Conservation (phyloP, 2,113 vertebrate species). For the Otocyon megalotis region DNA sequence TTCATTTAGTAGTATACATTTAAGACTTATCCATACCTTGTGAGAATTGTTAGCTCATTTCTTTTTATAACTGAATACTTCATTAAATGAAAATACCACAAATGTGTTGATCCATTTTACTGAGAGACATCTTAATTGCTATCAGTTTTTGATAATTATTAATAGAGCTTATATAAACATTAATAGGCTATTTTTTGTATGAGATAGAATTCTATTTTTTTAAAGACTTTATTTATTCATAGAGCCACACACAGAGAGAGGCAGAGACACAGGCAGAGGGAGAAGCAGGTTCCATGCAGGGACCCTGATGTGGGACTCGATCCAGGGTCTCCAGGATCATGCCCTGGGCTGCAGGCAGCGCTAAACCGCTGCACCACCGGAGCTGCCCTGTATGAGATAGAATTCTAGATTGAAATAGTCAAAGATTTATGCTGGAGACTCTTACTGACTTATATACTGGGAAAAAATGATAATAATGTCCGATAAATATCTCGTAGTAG, state of each 20-base stretch:
- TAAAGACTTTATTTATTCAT: too few relatives aligned
- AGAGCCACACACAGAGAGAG: too few relatives aligned
- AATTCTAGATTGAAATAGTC: not conserved
- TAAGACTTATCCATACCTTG: not conserved
- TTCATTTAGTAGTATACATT: not conserved
- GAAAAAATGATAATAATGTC: not conserved
- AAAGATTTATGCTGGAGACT: not conserved
- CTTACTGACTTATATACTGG: not conserved
- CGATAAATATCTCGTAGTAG: not conserved
- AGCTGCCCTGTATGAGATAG: not conserved
- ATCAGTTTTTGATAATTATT: not conserved
- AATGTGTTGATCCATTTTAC: not conserved
- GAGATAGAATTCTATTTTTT: not conserved
- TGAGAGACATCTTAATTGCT: not conserved
- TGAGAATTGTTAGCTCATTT: not conserved
- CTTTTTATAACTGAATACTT: not conserved
- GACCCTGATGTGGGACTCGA: too few relatives aligned
- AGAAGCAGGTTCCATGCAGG: too few relatives aligned
- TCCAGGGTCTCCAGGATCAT: too few relatives aligned
- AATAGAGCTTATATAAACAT: not conserved
- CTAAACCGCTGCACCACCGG: too few relatives aligned
- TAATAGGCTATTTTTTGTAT: not conserved
- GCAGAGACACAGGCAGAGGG: too few relatives aligned
- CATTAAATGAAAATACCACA: too few relatives aligned
- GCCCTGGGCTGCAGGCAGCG: too few relatives aligned